Percentiles rank a stretch among this genome's conserved stretches.
Conservation (phyloP, 2,797 vertebrate genomes). For the Cynopterus sphinx region DNA sequence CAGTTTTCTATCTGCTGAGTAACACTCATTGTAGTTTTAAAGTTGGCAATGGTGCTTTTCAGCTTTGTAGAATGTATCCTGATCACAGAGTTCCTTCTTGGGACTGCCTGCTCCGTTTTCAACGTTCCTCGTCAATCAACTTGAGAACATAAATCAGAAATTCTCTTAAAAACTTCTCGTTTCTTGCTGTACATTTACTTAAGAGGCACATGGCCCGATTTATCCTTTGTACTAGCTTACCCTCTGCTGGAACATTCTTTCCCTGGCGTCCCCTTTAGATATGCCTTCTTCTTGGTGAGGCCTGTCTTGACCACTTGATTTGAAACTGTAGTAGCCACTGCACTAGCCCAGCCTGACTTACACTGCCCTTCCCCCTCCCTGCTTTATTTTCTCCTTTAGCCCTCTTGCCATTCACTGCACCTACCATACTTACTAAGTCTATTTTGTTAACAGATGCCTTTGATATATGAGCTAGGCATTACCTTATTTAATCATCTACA, state of each 20-base stretch:
- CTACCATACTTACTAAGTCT: not conserved
- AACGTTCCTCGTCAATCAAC: not conserved
- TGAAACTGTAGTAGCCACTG: not conserved
- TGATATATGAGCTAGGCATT: not conserved
- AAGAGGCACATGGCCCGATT: not conserved
- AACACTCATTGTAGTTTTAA: not conserved
- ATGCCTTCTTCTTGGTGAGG: not conserved
- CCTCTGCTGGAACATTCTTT: not conserved
- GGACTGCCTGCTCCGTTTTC: not conserved
- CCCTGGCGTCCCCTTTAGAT: not conserved
- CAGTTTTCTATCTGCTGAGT: not conserved
- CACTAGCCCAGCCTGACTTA: not conserved
- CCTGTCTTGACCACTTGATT: no score
- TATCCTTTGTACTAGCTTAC: not conserved
- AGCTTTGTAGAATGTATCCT: not conserved
- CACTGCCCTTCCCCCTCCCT: not conserved
- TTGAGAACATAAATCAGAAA: not conserved
- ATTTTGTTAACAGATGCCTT: not conserved
- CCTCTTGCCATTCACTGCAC: not conserved
- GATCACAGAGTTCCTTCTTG: not conserved
- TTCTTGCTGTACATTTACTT: not conserved
- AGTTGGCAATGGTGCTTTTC: not conserved
- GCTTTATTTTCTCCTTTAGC: not conserved
- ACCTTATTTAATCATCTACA: slow-evolving; percentile 2
- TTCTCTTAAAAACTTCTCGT: not conserved